Base-by-base conservation (phyloP, 2,797 vertebrate species). In the Chrosomus eos region DNA sequence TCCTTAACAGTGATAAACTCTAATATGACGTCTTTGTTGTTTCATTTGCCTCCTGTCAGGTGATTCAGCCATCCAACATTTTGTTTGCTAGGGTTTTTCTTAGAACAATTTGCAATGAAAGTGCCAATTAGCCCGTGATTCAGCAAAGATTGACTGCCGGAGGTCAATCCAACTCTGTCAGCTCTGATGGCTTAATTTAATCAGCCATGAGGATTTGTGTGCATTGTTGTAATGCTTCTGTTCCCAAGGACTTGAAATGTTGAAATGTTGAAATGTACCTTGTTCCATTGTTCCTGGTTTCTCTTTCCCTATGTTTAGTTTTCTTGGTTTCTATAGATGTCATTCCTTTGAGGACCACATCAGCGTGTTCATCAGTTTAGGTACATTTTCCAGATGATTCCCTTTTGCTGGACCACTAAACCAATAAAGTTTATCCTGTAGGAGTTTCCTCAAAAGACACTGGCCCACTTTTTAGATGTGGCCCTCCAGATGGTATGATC, bases 41-140 rank as follows among this genome's bases (percentile, higher is more conserved):
- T 93, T 91, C 91, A 86, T 82, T 91, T 88, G 88, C 89, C 90
- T 89, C 89, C 87, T 88, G 89, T 89, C 88, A 89, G 88, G 90
- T 53, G 87, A 91, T 88, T 91, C 88, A 87, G 91, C 90, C 90
- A 81, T 89, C 88, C 82, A 84, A 82, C 85, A 88, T 80, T 84
- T 87, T 68, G 89, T 90, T 90, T 90, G 87, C 93, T 90, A 90
- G 68, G 38, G 85, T 73, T 82, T 88, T 80, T 89, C 90, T 87
- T 68, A 72, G 74, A 77, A 75, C 85, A 86, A 91, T 93, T 87
- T 88, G 66, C 87, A 78, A 89, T 83, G 79, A 86, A 88, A 88
- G 60, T 80, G 79, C 87, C 86, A 91, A 91, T 86, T 89, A 88
- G 26, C 38, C 72, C 2, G 21, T 90, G 60, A 90, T 92, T 90